Percentiles rank a stretch among this genome's conserved stretches.
These are phyloP conservation scores for Acanthaster planci DNA, from an alignment of 35 echinoderm and acorn worm genomes.

Conservation along the genomic window DNA sequence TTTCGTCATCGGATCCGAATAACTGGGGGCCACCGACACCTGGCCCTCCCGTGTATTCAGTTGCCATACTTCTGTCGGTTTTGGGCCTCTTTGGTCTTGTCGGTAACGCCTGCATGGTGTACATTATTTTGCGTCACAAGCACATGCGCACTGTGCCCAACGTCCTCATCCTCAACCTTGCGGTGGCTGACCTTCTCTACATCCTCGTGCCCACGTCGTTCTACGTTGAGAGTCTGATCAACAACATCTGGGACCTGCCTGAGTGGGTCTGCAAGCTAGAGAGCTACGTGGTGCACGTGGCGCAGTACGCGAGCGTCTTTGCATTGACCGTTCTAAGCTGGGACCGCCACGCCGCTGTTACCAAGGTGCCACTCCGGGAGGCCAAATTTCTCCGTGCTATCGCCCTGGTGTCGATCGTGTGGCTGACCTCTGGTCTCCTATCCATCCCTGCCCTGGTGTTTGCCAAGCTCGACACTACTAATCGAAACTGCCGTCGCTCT, in stretches of 20 bases:
- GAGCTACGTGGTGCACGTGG: slow-evolving; percentile 41
- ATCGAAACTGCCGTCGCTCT: no score
- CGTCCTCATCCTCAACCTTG: slow-evolving; percentile 70
- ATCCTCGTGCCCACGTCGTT: slow-evolving; percentile 62
- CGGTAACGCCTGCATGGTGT: slow-evolving; percentile 61
- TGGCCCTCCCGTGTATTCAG: neutral
- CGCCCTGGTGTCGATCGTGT: no score
- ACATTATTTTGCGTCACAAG: slow-evolving; percentile 42
- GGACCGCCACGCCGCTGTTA: slow-evolving; percentile 48
- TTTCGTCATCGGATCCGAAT: no score
- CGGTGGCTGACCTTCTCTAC: slow-evolving; percentile 74
- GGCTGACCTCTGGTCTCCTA: no score
- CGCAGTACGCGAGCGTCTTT: slow-evolving; percentile 76
- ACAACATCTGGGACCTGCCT: slow-evolving; percentile 60
- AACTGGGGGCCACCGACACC: no score
- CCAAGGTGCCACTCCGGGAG: no score
- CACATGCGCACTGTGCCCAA: slow-evolving; percentile 69
- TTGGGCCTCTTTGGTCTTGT: slow-evolving; percentile 53
- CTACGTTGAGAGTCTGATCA: slow-evolving; percentile 46
- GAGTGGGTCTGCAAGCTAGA: slow-evolving; percentile 54
- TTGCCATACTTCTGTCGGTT: neutral
- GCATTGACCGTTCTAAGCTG: slow-evolving; percentile 72
- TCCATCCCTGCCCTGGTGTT: no score
- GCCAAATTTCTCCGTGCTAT: no score
- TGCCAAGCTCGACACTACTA: no score